Evolutionary conservation across 2,113 vertebrate species (phyloP).

Genomic region (Gopherus evgoodei): DNA sequence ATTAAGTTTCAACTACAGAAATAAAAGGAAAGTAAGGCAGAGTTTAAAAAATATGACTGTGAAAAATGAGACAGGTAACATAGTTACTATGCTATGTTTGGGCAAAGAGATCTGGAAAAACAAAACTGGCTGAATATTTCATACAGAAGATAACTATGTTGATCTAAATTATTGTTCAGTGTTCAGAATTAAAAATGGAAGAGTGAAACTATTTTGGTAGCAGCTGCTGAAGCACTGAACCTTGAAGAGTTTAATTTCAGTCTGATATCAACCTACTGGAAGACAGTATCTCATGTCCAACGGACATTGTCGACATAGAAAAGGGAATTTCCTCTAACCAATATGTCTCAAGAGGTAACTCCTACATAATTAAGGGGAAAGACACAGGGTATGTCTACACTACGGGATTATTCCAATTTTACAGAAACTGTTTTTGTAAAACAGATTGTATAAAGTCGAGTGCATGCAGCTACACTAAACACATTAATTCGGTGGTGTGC

Average conservation of each 20-base stretch:
- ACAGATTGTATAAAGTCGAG: no score
- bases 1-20: not conserved
- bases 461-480: no score
- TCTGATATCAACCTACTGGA: not conserved
- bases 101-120: not conserved
- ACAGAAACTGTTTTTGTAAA: no score
- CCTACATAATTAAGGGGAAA: not conserved
- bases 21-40: not conserved
- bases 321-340: not conserved
- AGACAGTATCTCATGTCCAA: fast-evolving
- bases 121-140: not conserved
- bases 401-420: no score
- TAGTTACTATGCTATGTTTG: not conserved
- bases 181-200: not conserved
- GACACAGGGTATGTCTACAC: not conserved
- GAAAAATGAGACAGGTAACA: not conserved
- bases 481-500: no score
- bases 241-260: not conserved
- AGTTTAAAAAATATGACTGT: not conserved
- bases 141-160: not conserved
- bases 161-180: not conserved
- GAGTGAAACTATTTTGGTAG: not conserved
- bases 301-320: fast-evolving
- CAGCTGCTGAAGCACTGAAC: not conserved
- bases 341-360: not conserved